Percentiles rank a stretch among this genome's conserved stretches.
Evolutionary conservation across 2,113 vertebrate species (phyloP).

Genomic region (Brachypodius melanocephalos): DNA sequence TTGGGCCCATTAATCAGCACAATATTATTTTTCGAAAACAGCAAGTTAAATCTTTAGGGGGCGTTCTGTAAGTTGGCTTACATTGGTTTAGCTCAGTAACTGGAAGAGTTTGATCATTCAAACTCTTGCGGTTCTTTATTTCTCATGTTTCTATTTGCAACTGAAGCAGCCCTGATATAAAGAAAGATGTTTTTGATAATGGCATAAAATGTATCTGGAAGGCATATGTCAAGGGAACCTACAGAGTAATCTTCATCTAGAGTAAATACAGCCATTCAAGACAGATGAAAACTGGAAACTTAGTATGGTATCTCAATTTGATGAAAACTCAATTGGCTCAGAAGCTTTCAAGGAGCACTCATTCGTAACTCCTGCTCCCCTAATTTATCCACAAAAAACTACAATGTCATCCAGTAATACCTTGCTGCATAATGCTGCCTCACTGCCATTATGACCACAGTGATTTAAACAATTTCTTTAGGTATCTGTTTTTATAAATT

Average conservation of each 20-base stretch:
- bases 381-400: neutral
- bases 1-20: neutral
- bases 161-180: slow-evolving; percentile 7
- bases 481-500: neutral
- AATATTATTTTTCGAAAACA: slow-evolving; percentile 17
- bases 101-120: slow-evolving; percentile 37
- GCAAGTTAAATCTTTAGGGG: slow-evolving; percentile 29
- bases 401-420: neutral
- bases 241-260: slow-evolving; percentile 57
- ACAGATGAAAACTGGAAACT: slow-evolving; percentile 39
- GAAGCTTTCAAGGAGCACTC: slow-evolving; percentile 20
- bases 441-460: neutral
- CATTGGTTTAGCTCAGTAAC: slow-evolving; percentile 25
- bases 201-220: slow-evolving; percentile 59
- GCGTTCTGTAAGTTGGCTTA: slow-evolving; percentile 18
- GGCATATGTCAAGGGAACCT: slow-evolving; percentile 49
- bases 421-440: neutral
- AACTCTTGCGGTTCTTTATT: slow-evolving; percentile 28
- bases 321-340: slow-evolving; percentile 46
- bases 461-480: neutral
- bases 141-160: slow-evolving; percentile 42
- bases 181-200: neutral
- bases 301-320: slow-evolving; percentile 42
- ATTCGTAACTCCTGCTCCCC: neutral
- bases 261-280: slow-evolving; percentile 55